Conservation (phyloP, 1,140 invertebrate genomes). For the Trinorchestia longiramus region DNA sequence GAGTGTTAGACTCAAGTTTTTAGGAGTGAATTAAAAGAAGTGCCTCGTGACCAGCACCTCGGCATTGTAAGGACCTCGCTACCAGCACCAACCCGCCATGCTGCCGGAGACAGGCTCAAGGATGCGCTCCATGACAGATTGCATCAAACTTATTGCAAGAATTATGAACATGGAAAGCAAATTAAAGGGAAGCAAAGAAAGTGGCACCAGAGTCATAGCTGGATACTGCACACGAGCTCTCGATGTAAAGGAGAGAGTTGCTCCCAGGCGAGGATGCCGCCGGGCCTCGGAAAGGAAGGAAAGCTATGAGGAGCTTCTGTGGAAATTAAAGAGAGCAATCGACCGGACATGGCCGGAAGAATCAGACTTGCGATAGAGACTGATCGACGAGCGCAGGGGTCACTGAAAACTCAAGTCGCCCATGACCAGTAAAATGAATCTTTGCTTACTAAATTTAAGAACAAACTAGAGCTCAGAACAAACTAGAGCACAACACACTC, state of each 20-base stretch:
- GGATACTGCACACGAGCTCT: background rate
- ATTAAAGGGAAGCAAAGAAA: background rate
- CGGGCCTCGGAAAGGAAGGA: background rate
- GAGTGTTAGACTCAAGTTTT: too few species aligned
- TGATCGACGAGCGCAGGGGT: background rate
- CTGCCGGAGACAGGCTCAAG: background rate
- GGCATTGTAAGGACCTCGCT: background rate
- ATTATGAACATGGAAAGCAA: background rate
- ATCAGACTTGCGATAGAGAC: background rate
- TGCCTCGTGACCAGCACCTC: too few species aligned
- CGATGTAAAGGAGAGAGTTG: background rate
- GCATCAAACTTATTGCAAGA: background rate
- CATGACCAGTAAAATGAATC: background rate
- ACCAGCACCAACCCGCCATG: background rate
- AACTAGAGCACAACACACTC: too few species aligned
- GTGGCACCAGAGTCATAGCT: background rate
- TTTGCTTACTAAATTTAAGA: background rate
- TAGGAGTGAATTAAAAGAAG: too few species aligned
- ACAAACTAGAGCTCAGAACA: too few species aligned
- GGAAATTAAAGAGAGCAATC: constrained; percentile 4
- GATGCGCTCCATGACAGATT: background rate
- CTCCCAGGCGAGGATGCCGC: background rate
- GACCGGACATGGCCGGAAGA: background rate
- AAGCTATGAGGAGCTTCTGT: background rate
- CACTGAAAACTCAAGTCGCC: background rate